Base-by-base conservation (phyloP, 2,888 invertebrate genomes). In the Nomada hirtipes region DNA sequence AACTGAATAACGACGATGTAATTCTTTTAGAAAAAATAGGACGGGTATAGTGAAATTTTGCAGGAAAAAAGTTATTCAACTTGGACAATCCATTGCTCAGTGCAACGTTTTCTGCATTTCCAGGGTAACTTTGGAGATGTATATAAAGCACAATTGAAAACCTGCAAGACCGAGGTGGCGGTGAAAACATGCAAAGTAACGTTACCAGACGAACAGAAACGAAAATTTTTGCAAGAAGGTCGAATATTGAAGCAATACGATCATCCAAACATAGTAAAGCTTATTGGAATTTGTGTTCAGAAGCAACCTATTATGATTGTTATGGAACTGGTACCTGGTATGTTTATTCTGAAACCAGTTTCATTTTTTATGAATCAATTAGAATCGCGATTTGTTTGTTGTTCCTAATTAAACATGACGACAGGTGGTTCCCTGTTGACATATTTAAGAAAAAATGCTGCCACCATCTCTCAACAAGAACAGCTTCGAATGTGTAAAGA, bases 281-380 rank as follows among this genome's bases (percentile, higher is more conserved):
- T 99, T 55, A 98, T 99, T 89, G 99, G 99, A 44, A 99, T 99
- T 89, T 99, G 99, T 90, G 99, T 99, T 84, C 99, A 99, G 94
- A 98, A 98, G 92, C 98, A 99, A 91, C 99, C 99, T 0, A 98
- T 99, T 77, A 99, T 99, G 98, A 99, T 99, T 91, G 98, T 99
- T 50, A 99, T 99, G 99, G 99, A 99, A 94, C 95, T 98, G 82
- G 99, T 99, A 63, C 96, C 97, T 88, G 97, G 97, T 97, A 93
- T 92, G 91, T 78, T 55, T 11, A 50, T 2, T 11, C n/a, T 26
- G 59, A 50, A 55, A 63, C 26, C 44, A 61, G 42, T 61, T 9
- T 36, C 13, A 63, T 13, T 72, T 23, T 11, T 26, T n/a, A 42
- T 47, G 23, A 11, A 50, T 53, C n/a, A n/a, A 57, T 69, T 23